Base-by-base conservation (phyloP, 2,797 vertebrate genomes). In the Champsocephalus gunnari region DNA sequence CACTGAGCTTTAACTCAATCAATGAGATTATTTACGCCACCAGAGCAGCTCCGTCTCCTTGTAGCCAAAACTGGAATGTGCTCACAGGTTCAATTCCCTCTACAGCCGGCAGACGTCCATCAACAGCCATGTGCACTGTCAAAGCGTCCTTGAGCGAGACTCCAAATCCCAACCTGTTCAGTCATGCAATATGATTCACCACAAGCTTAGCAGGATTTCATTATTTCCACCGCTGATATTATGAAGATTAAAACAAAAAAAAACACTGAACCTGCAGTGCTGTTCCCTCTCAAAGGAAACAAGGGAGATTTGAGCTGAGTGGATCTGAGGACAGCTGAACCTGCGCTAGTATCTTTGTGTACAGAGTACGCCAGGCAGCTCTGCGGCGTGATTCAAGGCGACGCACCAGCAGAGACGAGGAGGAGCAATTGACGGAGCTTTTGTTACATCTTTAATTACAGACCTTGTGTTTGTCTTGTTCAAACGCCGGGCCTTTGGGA, bases 381-480 rank as follows among this genome's bases (percentile, higher is more conserved):
- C 63, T 32, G 69, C 58, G 66, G 34, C 19, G 1, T 69, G 81
- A 88, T 74, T 67, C 59, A 11, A 50, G 68, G 54, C 54, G 73
- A 82, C 53, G 11, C 0, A 58, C 71, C 12, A 9, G 63, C 10
- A 8, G 71, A 84, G 78, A 83, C 44, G 71, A 86, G 66, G 56
- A 76, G 61, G 78, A 86, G 83, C 83, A 83, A 87, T 73, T 59
- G 84, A 82, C 79, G 32, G 75, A 80, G 87, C 69, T 86, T 86
- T 85, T 89, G 88, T 84, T 89, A 56, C 86, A 84, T 88, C 74
- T 92, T 89, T 90, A 89, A 91, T 92, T 84, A 87, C 70, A 49
- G 59, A 53, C 73, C 65, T 78, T 41, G 77, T 79, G 82, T 89
- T 90, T 83, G 82, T 70, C 81, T 80, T 83, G 79, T 91, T 87